Evolutionary conservation across 2,113 vertebrate species (phyloP).

Genomic region (Protobothrops mucrosquamatus): DNA sequence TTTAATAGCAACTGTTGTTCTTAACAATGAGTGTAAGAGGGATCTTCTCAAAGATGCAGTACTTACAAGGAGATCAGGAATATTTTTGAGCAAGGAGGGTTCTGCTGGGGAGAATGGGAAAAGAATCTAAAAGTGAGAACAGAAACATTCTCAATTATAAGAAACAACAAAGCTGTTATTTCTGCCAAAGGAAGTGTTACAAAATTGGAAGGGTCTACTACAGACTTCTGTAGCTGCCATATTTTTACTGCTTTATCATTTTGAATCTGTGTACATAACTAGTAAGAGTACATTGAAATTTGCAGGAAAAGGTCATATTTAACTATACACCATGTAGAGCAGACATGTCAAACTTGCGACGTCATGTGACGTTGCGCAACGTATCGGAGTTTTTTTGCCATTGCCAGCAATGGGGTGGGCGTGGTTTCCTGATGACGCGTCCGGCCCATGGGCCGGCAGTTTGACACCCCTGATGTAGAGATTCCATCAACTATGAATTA

Average conservation of each 20-base stretch:
- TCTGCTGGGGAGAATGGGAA: neutral
- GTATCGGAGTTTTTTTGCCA: too few species aligned
- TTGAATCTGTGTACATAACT: neutral
- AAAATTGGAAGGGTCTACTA: neutral
- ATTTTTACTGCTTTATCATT: neutral
- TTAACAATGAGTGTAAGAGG: neutral
- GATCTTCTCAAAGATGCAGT: neutral
- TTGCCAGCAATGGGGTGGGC: too few species aligned
- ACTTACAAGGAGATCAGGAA: neutral
- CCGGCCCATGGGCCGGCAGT: too few species aligned
- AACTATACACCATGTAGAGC: neutral
- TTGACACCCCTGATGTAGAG: neutral
- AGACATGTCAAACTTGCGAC: too few species aligned
- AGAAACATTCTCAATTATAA: neutral
- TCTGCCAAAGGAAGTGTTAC: neutral
- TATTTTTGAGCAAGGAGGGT: neutral
- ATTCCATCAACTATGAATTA: neutral
- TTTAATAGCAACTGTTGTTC: neutral
- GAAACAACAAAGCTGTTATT: neutral
- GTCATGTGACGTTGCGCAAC: too few species aligned
- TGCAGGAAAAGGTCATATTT: neutral
- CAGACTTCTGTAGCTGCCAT: neutral
- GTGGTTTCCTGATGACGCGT: too few species aligned
- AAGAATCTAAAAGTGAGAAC: neutral
- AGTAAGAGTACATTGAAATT: neutral